Percentiles rank a stretch among this genome's conserved stretches.
Conservation (phyloP, 2,797 vertebrate species). For the Eleutherodactylus coqui region DNA sequence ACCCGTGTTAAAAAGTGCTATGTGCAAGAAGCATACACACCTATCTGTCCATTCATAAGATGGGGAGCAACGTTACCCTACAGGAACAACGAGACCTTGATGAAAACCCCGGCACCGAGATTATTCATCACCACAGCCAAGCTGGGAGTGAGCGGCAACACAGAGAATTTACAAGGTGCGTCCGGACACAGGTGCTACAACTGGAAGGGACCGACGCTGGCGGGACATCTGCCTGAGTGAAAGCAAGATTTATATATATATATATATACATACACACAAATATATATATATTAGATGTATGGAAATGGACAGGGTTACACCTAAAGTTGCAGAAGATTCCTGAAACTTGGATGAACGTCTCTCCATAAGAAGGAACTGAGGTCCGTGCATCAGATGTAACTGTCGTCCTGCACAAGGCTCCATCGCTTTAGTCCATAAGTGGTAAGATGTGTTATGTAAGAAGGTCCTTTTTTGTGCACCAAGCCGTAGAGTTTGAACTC, state of each 20-base stretch:
- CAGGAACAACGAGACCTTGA: constrained; percentile 33
- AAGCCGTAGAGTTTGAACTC: too few species aligned
- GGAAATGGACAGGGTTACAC: too few species aligned
- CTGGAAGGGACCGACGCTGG: neutral
- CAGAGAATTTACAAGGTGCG: constrained; percentile 13
- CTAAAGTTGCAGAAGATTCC: too few species aligned
- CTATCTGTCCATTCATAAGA: constrained; percentile 51
- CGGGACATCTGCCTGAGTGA: constrained; percentile 4
- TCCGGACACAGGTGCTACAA: constrained; percentile 12
- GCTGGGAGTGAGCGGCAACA: neutral
- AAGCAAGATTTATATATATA: neutral
- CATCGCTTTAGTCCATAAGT: too few species aligned
- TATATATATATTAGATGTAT: too few species aligned
- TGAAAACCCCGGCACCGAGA: neutral
- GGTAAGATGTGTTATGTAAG: too few species aligned
- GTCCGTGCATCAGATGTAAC: too few species aligned
- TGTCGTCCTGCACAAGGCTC: too few species aligned
- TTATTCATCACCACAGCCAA: constrained; percentile 2
- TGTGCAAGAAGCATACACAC: constrained; percentile 53
- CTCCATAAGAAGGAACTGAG: too few species aligned
- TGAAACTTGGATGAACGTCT: too few species aligned
- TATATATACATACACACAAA: too few species aligned
- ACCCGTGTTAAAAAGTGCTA: constrained; percentile 48
- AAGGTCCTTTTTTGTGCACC: too few species aligned
- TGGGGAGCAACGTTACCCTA: neutral